Evolutionary conservation across 2,113 vertebrate genomes (phyloP).

Genomic region (Corvus hawaiiensis): DNA sequence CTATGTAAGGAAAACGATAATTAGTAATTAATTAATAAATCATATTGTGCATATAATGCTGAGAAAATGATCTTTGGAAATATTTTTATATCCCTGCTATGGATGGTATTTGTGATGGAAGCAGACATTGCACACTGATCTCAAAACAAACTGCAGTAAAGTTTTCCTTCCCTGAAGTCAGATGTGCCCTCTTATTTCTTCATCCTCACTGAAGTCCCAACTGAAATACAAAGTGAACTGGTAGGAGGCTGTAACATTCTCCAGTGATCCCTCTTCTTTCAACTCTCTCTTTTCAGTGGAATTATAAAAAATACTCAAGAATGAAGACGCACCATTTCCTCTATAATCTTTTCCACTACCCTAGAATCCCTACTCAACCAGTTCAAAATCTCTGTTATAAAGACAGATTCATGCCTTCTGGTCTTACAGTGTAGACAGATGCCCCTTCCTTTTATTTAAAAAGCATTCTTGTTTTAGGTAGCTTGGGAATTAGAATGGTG

Average conservation of each 20-base stretch:
- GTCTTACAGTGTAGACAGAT: not conserved
- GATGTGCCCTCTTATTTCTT: not conserved
- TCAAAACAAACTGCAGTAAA: not conserved
- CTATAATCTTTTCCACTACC: not conserved
- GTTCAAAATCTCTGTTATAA: not conserved
- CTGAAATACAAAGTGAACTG: not conserved
- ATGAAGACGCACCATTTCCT: not conserved
- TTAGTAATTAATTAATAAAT: not conserved
- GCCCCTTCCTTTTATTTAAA: not conserved
- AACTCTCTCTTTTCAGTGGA: not conserved
- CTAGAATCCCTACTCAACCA: not conserved
- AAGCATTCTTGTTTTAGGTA: not conserved
- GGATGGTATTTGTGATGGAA: not conserved
- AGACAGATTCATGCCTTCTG: not conserved
- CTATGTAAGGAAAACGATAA: constrained; percentile 66
- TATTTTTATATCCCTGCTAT: not conserved
- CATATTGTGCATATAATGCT: not conserved
- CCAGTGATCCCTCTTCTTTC: not conserved
- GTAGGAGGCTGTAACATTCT: not conserved
- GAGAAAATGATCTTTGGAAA: not conserved
- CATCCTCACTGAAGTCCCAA: not conserved
- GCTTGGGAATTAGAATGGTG: not conserved
- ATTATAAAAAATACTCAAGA: not conserved
- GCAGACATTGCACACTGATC: not conserved
- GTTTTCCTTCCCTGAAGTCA: not conserved